phyloP scores from a whole-genome alignment of 2,113 vertebrate genomes.

The Equus quagga region DNA sequence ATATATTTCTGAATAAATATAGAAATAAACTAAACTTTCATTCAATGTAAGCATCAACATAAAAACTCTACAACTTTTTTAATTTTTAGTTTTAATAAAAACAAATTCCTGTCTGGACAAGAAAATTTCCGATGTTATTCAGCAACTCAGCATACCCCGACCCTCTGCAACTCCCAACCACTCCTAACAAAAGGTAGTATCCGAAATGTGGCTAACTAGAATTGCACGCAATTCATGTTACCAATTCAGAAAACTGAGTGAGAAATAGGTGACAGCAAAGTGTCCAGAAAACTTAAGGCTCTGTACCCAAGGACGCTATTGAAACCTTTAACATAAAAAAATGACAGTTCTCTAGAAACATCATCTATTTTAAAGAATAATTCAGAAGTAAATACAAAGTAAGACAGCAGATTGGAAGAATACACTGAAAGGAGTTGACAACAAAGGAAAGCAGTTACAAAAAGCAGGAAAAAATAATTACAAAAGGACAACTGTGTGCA shows the following conservation, averaged over 20 bases:
- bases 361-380: background rate
- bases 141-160: background rate
- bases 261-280: background rate
- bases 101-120: background rate
- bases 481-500: background rate
- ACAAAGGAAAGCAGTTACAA: constrained; percentile 16
- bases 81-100: background rate
- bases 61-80: background rate
- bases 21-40: background rate
- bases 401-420: background rate
- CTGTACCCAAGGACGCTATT: background rate
- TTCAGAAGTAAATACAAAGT: constrained; percentile 47
- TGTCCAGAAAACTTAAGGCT: background rate
- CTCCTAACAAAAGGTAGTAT: background rate
- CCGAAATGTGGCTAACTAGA: background rate
- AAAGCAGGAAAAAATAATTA: background rate
- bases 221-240: background rate
- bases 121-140: background rate
- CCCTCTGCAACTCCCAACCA: background rate
- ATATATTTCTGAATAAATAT: constrained; percentile 10
- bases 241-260: constrained; percentile 28
- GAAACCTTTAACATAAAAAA: background rate
- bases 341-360: background rate
- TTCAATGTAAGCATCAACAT: background rate
- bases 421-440: background rate